phyloP scores from a whole-genome alignment of 2,113 vertebrate species.

The Colistium nudipinnis region DNA sequence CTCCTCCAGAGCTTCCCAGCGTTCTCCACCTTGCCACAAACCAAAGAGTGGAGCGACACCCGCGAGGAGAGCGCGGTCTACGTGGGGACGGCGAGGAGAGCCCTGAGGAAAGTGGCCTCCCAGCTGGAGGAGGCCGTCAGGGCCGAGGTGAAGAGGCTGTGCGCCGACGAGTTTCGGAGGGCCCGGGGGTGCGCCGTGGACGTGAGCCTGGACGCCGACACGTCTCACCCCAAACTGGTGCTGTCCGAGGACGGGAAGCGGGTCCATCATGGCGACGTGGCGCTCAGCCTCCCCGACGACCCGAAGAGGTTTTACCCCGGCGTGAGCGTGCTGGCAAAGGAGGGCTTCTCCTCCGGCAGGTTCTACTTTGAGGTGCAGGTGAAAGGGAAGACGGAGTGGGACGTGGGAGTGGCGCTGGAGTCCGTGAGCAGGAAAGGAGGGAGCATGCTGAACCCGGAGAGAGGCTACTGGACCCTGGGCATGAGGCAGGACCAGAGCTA shows the following conservation, averaged over 20 bases:
- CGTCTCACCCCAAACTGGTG: constrained; percentile 74
- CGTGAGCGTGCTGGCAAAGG: constrained; percentile 72
- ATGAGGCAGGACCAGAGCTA: constrained; percentile 60
- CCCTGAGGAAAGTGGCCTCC: constrained; percentile 35
- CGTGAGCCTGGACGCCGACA: constrained; percentile 74
- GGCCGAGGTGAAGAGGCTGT: constrained; percentile 60
- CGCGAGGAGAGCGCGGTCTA: constrained; percentile 46
- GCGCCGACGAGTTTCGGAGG: constrained; percentile 52
- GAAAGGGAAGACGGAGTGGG: constrained; percentile 76
- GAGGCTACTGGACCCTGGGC: constrained; percentile 77
- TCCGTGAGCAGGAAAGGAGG: constrained; percentile 73
- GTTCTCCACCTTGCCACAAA: neutral
- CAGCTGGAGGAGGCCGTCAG: constrained; percentile 58
- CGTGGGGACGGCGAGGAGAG: constrained; percentile 66
- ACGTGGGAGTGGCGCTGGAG: constrained; percentile 73
- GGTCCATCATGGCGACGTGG: constrained; percentile 54
- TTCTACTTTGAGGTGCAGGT: constrained; percentile 79
- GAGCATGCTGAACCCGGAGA: constrained; percentile 65
- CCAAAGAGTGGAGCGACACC: constrained; percentile 42
- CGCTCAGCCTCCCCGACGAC: constrained; percentile 38
- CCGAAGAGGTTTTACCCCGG: constrained; percentile 72
- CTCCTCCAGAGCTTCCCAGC: constrained; percentile 48
- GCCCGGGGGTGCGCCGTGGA: constrained; percentile 62
- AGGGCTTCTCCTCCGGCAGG: constrained; percentile 66
- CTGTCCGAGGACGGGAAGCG: constrained; percentile 68